Evolutionary conservation across 2,888 invertebrate genomes (phyloP), one percentile per base, ranked within the genome.

Genomic region (Thyatira batis): DNA sequence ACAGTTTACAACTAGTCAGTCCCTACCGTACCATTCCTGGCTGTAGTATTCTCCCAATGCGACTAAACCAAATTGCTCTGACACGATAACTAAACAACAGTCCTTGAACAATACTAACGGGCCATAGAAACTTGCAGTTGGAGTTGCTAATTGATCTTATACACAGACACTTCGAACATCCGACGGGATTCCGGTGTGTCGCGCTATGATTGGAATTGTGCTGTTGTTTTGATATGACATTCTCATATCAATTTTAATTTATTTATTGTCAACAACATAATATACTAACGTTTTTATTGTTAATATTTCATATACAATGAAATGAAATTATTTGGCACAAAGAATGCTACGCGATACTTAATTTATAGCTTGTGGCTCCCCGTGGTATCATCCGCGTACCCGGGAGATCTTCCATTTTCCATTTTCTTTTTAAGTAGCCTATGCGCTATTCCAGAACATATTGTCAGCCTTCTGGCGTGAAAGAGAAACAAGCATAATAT

Each of bases 91-190:
- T 54, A 65, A 69, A 70, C 67, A 68, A 61, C 52, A 50, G 49
- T 51, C 49, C 50, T 54, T 44, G 30, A 57, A 57, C 57, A 52
- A 54, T 52, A 49, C 50, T 53, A 57, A 57, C 54, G 45, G 49
- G 30, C 50, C 28, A 45, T 50, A 55, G 55, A 57, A 57, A 39
- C 56, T 55, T 57, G 51, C 57, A 55, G 54, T 30, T 50, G 55
- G 52, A 71, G 57, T 67, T 61, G 51, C 69, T 80, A 79, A 80
- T 79, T 78, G 78, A 74, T 78, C 77, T 74, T 63, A 71, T 69
- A 69, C 61, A 66, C 62, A 50, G 60, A 69, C 64, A 67, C 57
- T 52, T 49, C 48, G 27, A 17, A 27, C 20, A 17, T 48, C 27
- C 17, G 20, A 27, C 20, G 27, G 48, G 28, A 28, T 27, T 39